Conservation (phyloP, 2,113 vertebrate genomes). For the Phylloscopus trochilus region DNA sequence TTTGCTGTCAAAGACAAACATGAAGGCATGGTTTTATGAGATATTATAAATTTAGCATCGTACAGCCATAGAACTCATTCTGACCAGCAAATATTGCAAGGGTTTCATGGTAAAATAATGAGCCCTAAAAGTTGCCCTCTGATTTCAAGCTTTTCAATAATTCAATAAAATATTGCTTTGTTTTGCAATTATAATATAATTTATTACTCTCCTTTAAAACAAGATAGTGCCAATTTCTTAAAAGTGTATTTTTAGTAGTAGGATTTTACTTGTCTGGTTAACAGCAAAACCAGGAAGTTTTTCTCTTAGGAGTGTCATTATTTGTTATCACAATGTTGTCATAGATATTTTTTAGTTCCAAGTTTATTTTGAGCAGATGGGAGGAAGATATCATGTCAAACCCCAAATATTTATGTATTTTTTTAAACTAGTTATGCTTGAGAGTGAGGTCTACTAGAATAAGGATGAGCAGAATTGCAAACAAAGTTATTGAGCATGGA, state of each 20-base stretch:
- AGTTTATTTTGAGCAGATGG: conserved; percentile 45
- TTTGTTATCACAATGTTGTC: conserved; percentile 8
- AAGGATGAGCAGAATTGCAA: neutral
- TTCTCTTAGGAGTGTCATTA: neutral
- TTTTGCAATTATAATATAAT: neutral
- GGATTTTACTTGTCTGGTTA: neutral
- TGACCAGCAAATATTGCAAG: neutral
- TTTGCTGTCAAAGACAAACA: neutral
- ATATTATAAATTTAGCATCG: neutral
- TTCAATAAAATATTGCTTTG: neutral
- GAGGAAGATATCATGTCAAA: neutral
- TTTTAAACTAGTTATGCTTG: neutral
- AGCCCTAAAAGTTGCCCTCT: neutral
- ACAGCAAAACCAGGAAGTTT: neutral
- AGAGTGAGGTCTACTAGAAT: neutral
- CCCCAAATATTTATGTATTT: conserved; percentile 25
- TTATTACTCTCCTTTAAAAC: neutral
- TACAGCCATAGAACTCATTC: neutral
- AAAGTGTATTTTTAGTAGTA: neutral
- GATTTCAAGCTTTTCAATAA: neutral
- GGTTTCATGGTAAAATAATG: neutral
- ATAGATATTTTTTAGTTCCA: conserved; percentile 25
- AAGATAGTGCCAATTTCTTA: neutral
- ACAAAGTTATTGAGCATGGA: neutral
- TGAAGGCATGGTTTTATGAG: neutral